phyloP scores from a whole-genome alignment of 2,113 vertebrate species.

The Dermatemys mawii region DNA sequence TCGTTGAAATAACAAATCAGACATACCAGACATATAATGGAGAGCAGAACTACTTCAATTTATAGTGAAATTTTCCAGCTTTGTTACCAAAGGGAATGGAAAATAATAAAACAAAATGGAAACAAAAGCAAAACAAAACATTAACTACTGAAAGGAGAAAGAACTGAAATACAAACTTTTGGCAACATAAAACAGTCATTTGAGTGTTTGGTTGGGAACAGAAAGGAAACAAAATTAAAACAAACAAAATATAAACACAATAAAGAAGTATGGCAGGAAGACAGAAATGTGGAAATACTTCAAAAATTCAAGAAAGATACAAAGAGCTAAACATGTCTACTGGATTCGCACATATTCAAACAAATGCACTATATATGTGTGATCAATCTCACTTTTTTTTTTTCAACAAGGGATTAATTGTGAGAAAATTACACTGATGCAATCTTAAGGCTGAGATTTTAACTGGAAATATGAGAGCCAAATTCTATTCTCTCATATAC shows the following conservation, averaged over 20 bases:
- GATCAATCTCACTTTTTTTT: neutral
- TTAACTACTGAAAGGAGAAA: slow-evolving; percentile 2
- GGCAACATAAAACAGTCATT: neutral
- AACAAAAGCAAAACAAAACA: neutral
- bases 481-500: neutral
- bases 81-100: slow-evolving; percentile 10
- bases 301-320: neutral
- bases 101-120: slow-evolving; percentile 22
- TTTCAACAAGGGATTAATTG: neutral
- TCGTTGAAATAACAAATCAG: slow-evolving; percentile 55
- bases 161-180: neutral
- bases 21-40: slow-evolving; percentile 29
- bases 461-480: neutral
- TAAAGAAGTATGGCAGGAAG: neutral
- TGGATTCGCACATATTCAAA: neutral
- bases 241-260: neutral
- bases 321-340: neutral
- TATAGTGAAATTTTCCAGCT: slow-evolving; percentile 24
- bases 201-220: neutral
- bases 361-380: neutral
- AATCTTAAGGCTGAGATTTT: neutral
- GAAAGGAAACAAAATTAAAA: neutral
- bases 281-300: neutral
- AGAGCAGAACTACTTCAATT: slow-evolving; percentile 48
- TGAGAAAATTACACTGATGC: neutral